A percentile compares a stretch with the other conserved stretches of the same genome.
Conservation (phyloP, 2,797 vertebrate species). For the Chelon auratus region DNA sequence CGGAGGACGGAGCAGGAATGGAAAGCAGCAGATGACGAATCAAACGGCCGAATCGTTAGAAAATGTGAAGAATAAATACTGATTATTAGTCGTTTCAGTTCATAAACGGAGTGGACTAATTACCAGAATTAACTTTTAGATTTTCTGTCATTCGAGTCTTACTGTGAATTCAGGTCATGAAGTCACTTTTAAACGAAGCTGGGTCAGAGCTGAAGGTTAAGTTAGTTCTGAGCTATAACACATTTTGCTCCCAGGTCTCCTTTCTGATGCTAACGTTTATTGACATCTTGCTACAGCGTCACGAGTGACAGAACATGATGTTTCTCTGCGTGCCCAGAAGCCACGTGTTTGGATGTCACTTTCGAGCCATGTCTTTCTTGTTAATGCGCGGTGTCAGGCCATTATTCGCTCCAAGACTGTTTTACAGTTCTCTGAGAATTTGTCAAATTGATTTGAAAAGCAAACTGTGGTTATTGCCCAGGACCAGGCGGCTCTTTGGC, state of each 20-base stretch:
- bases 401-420: slow-evolving; percentile 74
- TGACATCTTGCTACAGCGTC: slow-evolving; percentile 50
- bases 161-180: slow-evolving; percentile 21
- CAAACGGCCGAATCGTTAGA: slow-evolving; percentile 4
- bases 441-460: slow-evolving; percentile 84
- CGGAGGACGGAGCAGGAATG: slow-evolving; percentile 19
- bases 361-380: slow-evolving; percentile 47
- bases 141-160: slow-evolving; percentile 7
- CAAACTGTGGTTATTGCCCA: slow-evolving; percentile 66
- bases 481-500: slow-evolving; percentile 36
- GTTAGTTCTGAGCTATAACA: slow-evolving; percentile 11
- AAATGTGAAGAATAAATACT: slow-evolving; percentile 17
- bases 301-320: slow-evolving; percentile 49
- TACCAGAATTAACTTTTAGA: slow-evolving; percentile 8
- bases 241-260: slow-evolving; percentile 50
- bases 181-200: slow-evolving; percentile 41
- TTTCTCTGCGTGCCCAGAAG: slow-evolving; percentile 57
- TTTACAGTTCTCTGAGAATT: slow-evolving; percentile 71
- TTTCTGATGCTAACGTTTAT: slow-evolving; percentile 59
- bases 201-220: slow-evolving; percentile 32
- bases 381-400: slow-evolving; percentile 71
- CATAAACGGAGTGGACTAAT: slow-evolving; percentile 1
- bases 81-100: slow-evolving; percentile 1
- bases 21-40: slow-evolving; percentile 32
- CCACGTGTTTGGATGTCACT: slow-evolving; percentile 58